Conservation (phyloP, 2,797 vertebrate species). For the Pantherophis vulpinus region DNA sequence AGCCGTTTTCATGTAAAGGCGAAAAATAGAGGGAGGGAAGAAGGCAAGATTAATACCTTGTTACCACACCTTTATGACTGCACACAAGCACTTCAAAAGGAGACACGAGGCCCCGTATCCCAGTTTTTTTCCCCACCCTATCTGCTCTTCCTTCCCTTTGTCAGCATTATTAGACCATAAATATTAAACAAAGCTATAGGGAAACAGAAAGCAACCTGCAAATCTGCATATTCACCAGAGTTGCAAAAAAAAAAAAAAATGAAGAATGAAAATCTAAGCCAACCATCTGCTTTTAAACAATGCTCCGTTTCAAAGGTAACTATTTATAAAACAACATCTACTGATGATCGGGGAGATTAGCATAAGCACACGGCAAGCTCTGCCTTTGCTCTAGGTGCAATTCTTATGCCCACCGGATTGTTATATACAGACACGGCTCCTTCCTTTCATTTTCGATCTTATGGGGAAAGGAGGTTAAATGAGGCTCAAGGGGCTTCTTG, state of each 20-base stretch:
- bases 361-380: not conserved
- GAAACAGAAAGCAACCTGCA: slow-evolving; percentile 23
- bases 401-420: not conserved
- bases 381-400: not conserved
- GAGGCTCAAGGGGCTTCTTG: not conserved
- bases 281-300: slow-evolving; percentile 46
- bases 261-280: slow-evolving; percentile 41
- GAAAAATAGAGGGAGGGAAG: slow-evolving; percentile 14
- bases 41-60: slow-evolving; percentile 62
- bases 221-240: slow-evolving; percentile 45
- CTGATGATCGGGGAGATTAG: slow-evolving; percentile 8
- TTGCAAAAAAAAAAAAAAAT: not conserved
- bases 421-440: not conserved
- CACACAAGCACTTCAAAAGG: slow-evolving; percentile 35
- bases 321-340: slow-evolving; percentile 19
- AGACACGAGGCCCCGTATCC: slow-evolving; percentile 24
- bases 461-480: not conserved
- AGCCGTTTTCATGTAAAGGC: slow-evolving; percentile 63
- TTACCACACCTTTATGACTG: slow-evolving; percentile 54
- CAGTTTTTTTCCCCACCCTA: slow-evolving; percentile 1
- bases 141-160: slow-evolving; percentile 49
- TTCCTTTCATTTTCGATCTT: not conserved
- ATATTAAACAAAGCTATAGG: slow-evolving; percentile 21
- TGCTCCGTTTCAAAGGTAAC: slow-evolving; percentile 36
- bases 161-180: slow-evolving; percentile 53